These are phyloP conservation scores for Pseudoips prasinana DNA, from an alignment of 2,888 invertebrate genomes.

Conservation along the genomic window DNA sequence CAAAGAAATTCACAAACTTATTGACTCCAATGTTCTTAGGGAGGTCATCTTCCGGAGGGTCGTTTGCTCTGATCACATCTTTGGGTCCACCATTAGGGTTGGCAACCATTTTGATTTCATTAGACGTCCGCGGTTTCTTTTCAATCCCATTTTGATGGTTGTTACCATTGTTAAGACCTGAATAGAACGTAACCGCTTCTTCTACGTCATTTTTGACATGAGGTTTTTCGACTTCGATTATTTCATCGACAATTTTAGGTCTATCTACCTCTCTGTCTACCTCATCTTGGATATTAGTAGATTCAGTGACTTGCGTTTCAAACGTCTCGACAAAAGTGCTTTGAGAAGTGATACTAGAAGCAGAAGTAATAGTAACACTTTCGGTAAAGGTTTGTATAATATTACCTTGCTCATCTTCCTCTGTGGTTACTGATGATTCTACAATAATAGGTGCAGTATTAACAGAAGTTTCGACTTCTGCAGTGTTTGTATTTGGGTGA, in stretches of 20 bases:
- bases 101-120: constrained; percentile 71
- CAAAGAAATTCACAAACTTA: constrained; percentile 76
- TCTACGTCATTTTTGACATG: neutral
- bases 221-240: constrained; percentile 9
- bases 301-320: neutral
- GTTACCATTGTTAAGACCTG: neutral
- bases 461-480: constrained; percentile 18
- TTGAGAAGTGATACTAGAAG: constrained; percentile 2
- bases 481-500: constrained; percentile 40
- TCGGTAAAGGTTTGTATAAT: constrained; percentile 11
- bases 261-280: no score
- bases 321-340: neutral
- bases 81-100: constrained; percentile 56
- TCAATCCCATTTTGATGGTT: constrained; percentile 42
- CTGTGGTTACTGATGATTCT: neutral
- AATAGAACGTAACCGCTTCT: no score
- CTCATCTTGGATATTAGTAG: neutral
- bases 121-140: constrained; percentile 54
- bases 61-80: constrained; percentile 72
- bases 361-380: constrained; percentile 3
- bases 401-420: neutral
- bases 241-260: constrained; percentile 7
- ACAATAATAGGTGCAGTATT: neutral
- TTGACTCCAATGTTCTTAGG: constrained; percentile 77
- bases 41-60: constrained; percentile 72